Evolutionary conservation across 2,888 invertebrate genomes (phyloP), one percentile per base, ranked within the genome.

Genomic region (Argyresthia goedartella): DNA sequence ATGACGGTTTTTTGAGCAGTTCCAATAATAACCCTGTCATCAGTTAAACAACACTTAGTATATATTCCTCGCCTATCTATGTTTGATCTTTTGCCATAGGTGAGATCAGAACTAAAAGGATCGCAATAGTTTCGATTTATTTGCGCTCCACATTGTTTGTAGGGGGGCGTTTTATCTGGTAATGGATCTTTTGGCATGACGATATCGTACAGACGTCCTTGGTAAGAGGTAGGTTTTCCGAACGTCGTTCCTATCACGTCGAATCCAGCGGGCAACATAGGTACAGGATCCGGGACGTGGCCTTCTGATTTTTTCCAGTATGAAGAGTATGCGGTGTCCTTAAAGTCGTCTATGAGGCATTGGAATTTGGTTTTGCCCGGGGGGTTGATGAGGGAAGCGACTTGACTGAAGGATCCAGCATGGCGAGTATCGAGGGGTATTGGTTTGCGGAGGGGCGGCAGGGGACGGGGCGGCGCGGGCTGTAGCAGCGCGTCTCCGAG

Each of bases 51-150:
- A 59, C 78, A 77, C 58, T 65, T 75, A n/a, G 77, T 84, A 61
- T 81, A 77, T 34, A 67, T 76, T 11, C 89, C 89, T 56, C 85
- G 69, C 53, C 78, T 80, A 61, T 89, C 88, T 25, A 75, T 69
- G 46, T 63, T 66, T 1, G 76, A 76, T 59, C 72, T 73, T 55
- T 73, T 60, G 0, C 90, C 89, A 60, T 69, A 89, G 1, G 81
- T 77, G 48, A 78, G 61, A 46, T 86, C 66, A 4, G 76, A 65
- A 48, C 78, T 64, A 60, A 65, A 89, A 13, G 87, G 63, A 8
- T 88, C 87, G 56, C 81, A 82, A 57, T 79, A 85, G 39, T 72
- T 70, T 8, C 77, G 70, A 4, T 65, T 55, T 14, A 56, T 49
- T 62, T 81, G 82, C 7, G 64, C 64, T 1, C 76, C 75, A 9